Evolutionary conservation across 1,140 invertebrate species (phyloP), one percentile per base, ranked within the genome.

Genomic region (Drosophila takahashii): DNA sequence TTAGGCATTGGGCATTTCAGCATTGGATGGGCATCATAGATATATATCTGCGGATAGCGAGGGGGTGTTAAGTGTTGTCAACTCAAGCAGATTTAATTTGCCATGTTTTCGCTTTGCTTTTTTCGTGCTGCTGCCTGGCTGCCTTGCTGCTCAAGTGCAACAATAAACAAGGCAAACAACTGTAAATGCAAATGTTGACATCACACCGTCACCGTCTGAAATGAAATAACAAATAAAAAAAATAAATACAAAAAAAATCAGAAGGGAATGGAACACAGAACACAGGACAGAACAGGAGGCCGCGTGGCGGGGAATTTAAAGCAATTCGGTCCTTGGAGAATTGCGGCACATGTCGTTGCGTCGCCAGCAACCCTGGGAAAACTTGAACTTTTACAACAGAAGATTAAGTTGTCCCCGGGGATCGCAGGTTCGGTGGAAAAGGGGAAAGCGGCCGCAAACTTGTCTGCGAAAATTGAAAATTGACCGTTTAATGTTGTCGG

Each of bases 391-490:
- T 89, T 89, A 71, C 73, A 90, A 76, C 83, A 87, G 71, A 71
- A 89, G 90, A 87, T 91, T 86, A 91, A 91, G 90, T 81, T 91
- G 90, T 91, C 90, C 79, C 77, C 26, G 18, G 84, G 74, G 22
- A 22, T 22, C 22, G 22, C 1, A 22, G n/a, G n/a, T 3, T 22
- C 22, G 22, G n/a, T n/a, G 22, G 90, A 79, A 39, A 18, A 60
- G 39, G 27, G 13, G n/a, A 29, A n/a, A 53, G 48, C 29, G 26
- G 13, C 42, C 44, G 26, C 45, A 59, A 85, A 80, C 64, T 79
- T 89, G 79, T 79, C 83, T 86, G 84, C 73, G 79, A 81, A 62
- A 91, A 91, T 91, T 91, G 90, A 91, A 91, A 91, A 91, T 91
- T 91, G 81, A 91, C 90, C 90, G 90, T 87, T 90, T 90, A 84